Percentiles rank a stretch among this genome's conserved stretches.
These are phyloP conservation scores for Entomobrya multifasciata DNA, from an alignment of 2,888 invertebrate species.

Conservation along the genomic window DNA sequence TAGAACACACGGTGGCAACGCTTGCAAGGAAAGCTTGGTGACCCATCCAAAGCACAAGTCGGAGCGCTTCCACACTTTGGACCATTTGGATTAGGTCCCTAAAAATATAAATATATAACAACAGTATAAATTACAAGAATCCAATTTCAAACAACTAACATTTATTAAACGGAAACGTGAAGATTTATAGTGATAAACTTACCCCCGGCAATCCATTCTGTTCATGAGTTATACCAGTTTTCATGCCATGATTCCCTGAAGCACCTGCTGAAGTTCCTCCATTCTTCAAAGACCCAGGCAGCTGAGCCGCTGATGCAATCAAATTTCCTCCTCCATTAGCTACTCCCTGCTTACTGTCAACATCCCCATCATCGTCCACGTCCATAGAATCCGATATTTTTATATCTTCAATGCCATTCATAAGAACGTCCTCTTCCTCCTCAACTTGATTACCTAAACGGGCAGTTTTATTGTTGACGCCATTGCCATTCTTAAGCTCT, in stretches of 20 bases:
- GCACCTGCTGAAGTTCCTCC: neutral
- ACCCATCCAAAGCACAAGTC: slow-evolving; percentile 40
- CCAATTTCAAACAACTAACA: neutral
- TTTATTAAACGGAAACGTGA: neutral
- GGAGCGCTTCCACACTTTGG: slow-evolving; percentile 49
- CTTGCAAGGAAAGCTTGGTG: slow-evolving; percentile 53
- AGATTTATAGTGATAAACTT: neutral
- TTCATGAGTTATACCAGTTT: neutral
- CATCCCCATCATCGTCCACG: slow-evolving; percentile 32
- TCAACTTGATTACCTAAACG: neutral
- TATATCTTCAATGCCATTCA: slow-evolving; percentile 50
- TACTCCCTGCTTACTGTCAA: neutral
- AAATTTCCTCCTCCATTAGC: neutral
- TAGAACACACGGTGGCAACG: slow-evolving; percentile 66
- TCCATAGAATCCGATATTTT: slow-evolving; percentile 56
- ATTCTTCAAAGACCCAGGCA: neutral
- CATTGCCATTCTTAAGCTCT: neutral
- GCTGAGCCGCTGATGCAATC: no score
- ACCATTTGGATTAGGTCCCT: slow-evolving; percentile 31
- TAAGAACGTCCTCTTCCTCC: slow-evolving; percentile 33
- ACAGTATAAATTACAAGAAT: neutral
- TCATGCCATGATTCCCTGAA: neutral
- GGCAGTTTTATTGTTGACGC: neutral
- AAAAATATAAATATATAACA: neutral
- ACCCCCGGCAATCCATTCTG: slow-evolving; percentile 10